Conservation (phyloP, 37 sponge, comb jelly and placozoan species). For the Theonella swinhoei region DNA sequence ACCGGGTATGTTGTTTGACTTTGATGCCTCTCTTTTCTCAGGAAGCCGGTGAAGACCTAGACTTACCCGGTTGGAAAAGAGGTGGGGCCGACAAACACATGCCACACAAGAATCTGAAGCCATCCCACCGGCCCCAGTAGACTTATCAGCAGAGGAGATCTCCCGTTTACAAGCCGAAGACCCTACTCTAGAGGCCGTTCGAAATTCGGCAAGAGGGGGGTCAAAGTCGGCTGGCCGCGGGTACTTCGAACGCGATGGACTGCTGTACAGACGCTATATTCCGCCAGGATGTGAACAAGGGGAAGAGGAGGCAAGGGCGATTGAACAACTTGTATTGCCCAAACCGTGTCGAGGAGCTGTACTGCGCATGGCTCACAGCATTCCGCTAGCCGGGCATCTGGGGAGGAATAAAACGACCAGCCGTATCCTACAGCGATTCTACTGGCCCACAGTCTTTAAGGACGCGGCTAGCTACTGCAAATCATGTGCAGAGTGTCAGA, state of each 20-base stretch:
- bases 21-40: too few species aligned
- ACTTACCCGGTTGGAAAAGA: too few species aligned
- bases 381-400: conserved; percentile 59
- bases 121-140: too few species aligned
- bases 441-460: conserved; percentile 49
- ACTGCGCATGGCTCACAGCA: conserved; percentile 22
- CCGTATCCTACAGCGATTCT: conserved; percentile 38
- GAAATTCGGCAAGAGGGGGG: neutral
- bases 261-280: neutral
- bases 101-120: too few species aligned
- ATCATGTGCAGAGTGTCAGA: conserved; percentile 47
- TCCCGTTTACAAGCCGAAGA: too few species aligned
- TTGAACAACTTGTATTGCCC: conserved; percentile 48
- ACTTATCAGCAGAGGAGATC: too few species aligned
- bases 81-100: too few species aligned
- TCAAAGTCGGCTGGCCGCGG: neutral
- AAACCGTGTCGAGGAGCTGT: conserved; percentile 3
- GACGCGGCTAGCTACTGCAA: conserved; percentile 42
- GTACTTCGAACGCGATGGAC: neutral
- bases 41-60: too few species aligned
- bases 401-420: conserved; percentile 46
- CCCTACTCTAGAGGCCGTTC: neutral
- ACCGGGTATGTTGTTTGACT: too few species aligned
- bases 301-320: neutral
- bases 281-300: conserved; percentile 11